Percentiles rank a stretch among this genome's conserved stretches.
These are phyloP conservation scores for Orycteropus afer DNA, from an alignment of 2,113 vertebrate species.

Conservation along the genomic window DNA sequence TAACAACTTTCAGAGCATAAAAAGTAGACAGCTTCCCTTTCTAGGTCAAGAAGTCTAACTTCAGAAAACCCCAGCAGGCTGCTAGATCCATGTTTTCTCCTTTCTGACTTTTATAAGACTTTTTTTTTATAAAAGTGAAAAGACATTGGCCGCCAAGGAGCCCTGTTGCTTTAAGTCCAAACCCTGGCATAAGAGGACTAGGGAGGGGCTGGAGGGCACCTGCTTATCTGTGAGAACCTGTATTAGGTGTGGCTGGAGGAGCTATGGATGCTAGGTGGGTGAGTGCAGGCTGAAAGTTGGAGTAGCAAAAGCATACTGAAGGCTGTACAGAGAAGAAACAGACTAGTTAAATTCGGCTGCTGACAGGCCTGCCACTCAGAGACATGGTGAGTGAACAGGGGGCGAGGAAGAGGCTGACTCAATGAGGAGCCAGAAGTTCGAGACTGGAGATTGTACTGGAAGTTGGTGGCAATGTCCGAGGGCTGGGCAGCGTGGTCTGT, in stretches of 20 bases:
- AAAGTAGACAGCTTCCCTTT: background rate
- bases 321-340: constrained; percentile 50
- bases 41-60: background rate
- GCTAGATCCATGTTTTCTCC: background rate
- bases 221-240: constrained; percentile 71
- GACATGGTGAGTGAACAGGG: constrained; percentile 73
- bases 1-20: background rate
- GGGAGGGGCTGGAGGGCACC: background rate
- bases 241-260: constrained; percentile 49
- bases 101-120: no score
- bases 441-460: background rate
- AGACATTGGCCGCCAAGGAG: background rate
- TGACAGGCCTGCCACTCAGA: constrained; percentile 27
- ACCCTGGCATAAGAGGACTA: background rate
- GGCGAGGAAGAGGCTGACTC: background rate
- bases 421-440: background rate
- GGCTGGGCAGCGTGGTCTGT: background rate
- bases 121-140: no score
- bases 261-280: constrained; percentile 34
- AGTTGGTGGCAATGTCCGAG: background rate
- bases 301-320: constrained; percentile 71
- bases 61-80: background rate
- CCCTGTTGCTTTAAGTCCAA: constrained; percentile 55
- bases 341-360: background rate
- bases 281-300: constrained; percentile 66